These are phyloP conservation scores for Synanthedon tipuliformis DNA, from an alignment of 2,888 invertebrate genomes.

Conservation along the genomic window DNA sequence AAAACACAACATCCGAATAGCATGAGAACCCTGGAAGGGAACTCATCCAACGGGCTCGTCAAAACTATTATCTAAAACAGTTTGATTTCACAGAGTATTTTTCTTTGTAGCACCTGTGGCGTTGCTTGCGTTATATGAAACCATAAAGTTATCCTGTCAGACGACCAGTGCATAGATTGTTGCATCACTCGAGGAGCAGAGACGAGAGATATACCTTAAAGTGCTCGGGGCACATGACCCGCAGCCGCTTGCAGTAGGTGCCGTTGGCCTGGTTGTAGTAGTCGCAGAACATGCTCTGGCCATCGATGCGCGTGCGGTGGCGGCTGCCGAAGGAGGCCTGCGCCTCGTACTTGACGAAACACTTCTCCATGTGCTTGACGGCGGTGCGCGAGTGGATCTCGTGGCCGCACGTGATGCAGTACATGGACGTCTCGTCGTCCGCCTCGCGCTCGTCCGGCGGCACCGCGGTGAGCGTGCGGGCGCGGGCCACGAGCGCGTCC, in stretches of 20 bases:
- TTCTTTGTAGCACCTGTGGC: no score
- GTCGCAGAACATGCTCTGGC: constrained; percentile 97
- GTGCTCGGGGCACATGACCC: constrained; percentile 97
- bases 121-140: no score
- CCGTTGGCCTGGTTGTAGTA: constrained; percentile 88
- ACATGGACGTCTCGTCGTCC: constrained; percentile 83
- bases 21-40: no score
- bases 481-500: constrained; percentile 83
- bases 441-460: constrained; percentile 69
- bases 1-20: no score
- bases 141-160: no score
- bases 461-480: constrained; percentile 74
- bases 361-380: constrained; percentile 97
- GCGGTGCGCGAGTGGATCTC: constrained; percentile 93
- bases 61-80: no score
- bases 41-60: no score
- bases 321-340: constrained; percentile 97
- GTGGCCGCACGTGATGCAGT: constrained; percentile 97
- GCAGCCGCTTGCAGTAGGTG: constrained; percentile 94
- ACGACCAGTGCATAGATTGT: no score
- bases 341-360: constrained; percentile 97
- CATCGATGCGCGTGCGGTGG: constrained; percentile 92
- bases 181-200: no score
- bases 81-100: no score
- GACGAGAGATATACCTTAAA: constrained; percentile 68